Conservation (phyloP, 2,888 invertebrate genomes). For the Epirrhoe tristata region DNA sequence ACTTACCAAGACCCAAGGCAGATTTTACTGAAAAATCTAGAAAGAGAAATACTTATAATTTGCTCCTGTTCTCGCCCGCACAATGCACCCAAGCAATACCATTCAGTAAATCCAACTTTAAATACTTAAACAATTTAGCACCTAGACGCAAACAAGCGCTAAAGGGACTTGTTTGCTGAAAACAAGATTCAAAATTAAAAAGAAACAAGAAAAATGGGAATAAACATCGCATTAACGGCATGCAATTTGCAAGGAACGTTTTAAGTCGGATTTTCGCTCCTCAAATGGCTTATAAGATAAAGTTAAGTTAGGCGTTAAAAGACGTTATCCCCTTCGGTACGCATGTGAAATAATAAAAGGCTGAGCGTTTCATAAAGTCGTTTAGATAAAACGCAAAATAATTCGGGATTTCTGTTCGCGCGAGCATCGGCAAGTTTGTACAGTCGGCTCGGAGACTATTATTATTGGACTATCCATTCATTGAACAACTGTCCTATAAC, state of each 20-base stretch:
- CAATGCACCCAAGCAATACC: constrained; percentile 8
- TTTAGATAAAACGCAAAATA: constrained; percentile 45
- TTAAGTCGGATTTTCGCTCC: constrained; percentile 42
- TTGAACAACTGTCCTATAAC: too few species aligned
- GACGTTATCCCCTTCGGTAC: constrained; percentile 45
- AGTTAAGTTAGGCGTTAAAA: constrained; percentile 46
- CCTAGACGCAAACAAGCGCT: constrained; percentile 13
- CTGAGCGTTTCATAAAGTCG: constrained; percentile 46
- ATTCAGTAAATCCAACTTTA: constrained; percentile 16
- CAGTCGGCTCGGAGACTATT: not conserved
- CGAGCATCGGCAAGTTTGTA: constrained; percentile 17
- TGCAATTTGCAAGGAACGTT: constrained; percentile 42
- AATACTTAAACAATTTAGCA: constrained; percentile 26
- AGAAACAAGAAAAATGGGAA: constrained; percentile 34
- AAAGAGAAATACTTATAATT: not conserved
- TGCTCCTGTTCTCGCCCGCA: not conserved
- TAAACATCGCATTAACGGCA: constrained; percentile 32
- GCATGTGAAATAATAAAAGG: constrained; percentile 48
- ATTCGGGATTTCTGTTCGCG: constrained; percentile 40
- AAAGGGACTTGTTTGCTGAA: constrained; percentile 18
- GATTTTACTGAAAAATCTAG: not conserved
- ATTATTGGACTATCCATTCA: not conserved
- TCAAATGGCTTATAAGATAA: constrained; percentile 47
- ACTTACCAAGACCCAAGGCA: too few species aligned
- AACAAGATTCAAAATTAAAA: constrained; percentile 36